Evolutionary conservation across 2,113 vertebrate species (phyloP).

Genomic region (Rutilus rutilus): DNA sequence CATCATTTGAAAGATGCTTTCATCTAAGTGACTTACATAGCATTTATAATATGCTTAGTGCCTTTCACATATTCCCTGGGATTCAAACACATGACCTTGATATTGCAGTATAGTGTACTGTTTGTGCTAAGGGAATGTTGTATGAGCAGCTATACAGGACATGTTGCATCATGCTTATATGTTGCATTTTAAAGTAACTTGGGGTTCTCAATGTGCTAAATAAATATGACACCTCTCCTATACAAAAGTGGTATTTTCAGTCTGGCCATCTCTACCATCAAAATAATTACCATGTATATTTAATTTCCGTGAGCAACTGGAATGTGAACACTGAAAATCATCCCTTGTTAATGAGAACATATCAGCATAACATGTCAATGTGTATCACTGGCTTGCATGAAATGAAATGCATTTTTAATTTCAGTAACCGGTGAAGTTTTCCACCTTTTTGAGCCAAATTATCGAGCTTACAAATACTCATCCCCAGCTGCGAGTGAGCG

Average conservation of each 20-base stretch:
- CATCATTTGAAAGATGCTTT: neutral
- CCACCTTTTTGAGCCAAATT: neutral
- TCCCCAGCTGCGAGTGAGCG: neutral
- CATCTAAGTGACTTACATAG: neutral
- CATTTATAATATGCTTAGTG: neutral
- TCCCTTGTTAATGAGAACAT: constrained; percentile 17
- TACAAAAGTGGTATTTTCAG: neutral
- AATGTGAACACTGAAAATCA: neutral
- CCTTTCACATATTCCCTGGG: neutral
- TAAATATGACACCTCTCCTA: neutral
- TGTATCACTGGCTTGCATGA: neutral
- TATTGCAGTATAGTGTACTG: neutral
- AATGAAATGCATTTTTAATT: constrained; percentile 3
- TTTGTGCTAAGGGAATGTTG: neutral
- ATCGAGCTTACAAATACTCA: neutral
- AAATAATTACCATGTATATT: neutral
- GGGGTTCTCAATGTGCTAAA: neutral
- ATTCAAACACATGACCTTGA: neutral
- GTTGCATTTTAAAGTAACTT: neutral
- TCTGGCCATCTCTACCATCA: neutral
- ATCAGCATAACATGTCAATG: neutral
- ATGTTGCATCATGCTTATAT: neutral
- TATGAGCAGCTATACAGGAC: neutral
- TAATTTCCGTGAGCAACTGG: neutral
- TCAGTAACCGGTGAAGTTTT: neutral